These are phyloP conservation scores for Toxotes jaculatrix DNA, from an alignment of 2,113 vertebrate genomes.

Conservation along the genomic window DNA sequence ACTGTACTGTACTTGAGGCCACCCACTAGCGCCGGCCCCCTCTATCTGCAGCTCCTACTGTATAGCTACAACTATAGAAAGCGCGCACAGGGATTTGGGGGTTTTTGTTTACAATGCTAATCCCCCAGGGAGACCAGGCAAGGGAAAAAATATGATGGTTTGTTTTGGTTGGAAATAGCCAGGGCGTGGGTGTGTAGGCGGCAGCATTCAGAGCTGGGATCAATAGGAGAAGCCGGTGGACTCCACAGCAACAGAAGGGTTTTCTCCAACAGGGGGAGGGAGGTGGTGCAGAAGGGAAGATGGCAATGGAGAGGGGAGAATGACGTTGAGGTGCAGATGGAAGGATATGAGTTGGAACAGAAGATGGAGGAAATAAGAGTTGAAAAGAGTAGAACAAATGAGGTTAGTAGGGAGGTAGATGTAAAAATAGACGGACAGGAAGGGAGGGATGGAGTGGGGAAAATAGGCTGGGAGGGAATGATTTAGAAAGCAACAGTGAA, in stretches of 20 bases:
- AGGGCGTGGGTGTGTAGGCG: slow-evolving; percentile 42
- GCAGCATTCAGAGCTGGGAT: slow-evolving; percentile 56
- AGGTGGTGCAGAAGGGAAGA: neutral
- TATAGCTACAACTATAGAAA: slow-evolving; percentile 22
- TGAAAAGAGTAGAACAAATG: neutral
- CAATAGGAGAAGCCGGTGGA: slow-evolving; percentile 56
- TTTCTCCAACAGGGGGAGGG: neutral
- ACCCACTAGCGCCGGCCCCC: slow-evolving; percentile 47
- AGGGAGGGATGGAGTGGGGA: neutral
- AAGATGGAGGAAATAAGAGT: neutral
- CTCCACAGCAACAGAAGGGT: slow-evolving; percentile 16
- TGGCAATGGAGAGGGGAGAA: neutral
- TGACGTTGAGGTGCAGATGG: neutral
- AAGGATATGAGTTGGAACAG: neutral
- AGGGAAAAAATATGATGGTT: slow-evolving; percentile 17
- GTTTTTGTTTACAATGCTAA: slow-evolving; percentile 47
- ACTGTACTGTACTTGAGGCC: slow-evolving; percentile 50
- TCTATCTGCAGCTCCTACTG: slow-evolving; percentile 35
- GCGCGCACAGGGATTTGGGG: neutral
- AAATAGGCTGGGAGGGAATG: neutral
- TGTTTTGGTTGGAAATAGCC: slow-evolving; percentile 47
- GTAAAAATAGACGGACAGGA: neutral
- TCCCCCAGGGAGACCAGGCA: slow-evolving; percentile 11
- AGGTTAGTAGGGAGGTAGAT: neutral
- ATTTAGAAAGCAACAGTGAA: neutral